These are phyloP conservation scores for Drosophila neotestacea DNA, from an alignment of 2,888 invertebrate species.

Conservation along the genomic window DNA sequence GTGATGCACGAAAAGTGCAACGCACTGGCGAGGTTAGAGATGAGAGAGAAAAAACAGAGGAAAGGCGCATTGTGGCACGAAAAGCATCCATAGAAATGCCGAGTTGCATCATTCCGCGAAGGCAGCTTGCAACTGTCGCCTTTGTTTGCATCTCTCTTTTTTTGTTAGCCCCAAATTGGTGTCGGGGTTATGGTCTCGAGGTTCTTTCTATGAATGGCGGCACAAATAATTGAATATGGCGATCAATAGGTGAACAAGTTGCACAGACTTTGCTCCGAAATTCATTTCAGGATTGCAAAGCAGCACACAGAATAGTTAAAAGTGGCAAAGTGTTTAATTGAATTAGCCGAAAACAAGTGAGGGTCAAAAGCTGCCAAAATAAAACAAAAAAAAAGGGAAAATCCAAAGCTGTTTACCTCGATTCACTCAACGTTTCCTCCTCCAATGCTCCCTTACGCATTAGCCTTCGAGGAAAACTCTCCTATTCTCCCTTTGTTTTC, in stretches of 20 bases:
- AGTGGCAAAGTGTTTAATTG: conserved; percentile 56
- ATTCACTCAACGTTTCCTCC: not conserved
- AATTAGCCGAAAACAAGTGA: conserved; percentile 55
- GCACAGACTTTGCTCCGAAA: conserved; percentile 11
- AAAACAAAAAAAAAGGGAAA: not conserved
- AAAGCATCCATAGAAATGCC: conserved; percentile 75
- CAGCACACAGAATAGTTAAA: not conserved
- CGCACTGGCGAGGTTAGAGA: conserved; percentile 40
- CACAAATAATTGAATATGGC: conserved; percentile 72
- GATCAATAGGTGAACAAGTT: conserved; percentile 74
- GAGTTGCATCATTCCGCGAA: conserved; percentile 63
- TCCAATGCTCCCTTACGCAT: not conserved
- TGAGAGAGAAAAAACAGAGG: not conserved
- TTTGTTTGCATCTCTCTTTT: conserved; percentile 52
- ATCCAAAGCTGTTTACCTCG: conserved; percentile 1
- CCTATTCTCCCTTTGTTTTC: not conserved
- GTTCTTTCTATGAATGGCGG: conserved; percentile 52
- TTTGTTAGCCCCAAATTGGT: conserved; percentile 44
- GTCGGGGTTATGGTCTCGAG: conserved; percentile 9
- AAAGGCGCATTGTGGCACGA: conserved; percentile 43
- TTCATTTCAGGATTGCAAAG: conserved; percentile 26
- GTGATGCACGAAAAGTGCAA: conserved; percentile 70
- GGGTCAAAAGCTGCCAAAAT: conserved; percentile 32
- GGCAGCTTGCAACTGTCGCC: conserved; percentile 39
- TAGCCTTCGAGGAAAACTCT: not conserved